Conservation (phyloP, 2,888 invertebrate species). For the Rhaphigaster nebulosa region DNA sequence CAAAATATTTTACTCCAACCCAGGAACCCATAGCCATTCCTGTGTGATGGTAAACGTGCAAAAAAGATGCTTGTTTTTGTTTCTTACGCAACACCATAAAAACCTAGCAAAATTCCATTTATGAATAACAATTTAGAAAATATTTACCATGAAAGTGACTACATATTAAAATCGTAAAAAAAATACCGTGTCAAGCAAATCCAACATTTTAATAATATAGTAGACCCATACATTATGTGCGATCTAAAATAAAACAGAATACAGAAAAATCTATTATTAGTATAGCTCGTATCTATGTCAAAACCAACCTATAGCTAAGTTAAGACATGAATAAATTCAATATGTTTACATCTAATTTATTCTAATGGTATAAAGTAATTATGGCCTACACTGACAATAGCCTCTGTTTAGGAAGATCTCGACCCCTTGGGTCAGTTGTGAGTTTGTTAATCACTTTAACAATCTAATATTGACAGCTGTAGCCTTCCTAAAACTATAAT, state of each 20-base stretch:
- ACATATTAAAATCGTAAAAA: background rate
- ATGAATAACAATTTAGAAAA: background rate
- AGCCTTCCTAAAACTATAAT: background rate
- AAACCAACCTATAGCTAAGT: background rate
- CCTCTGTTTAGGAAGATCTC: too few species aligned
- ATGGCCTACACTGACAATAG: background rate
- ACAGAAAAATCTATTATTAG: background rate
- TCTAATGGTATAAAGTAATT: background rate
- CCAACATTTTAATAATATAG: constrained; percentile 60
- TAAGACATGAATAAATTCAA: background rate
- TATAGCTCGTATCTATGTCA: background rate
- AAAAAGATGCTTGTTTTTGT: constrained; percentile 62
- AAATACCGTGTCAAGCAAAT: constrained; percentile 62
- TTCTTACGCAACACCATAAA: constrained; percentile 65
- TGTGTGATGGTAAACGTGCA: constrained; percentile 64
- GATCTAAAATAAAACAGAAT: constrained; percentile 33
- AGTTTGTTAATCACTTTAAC: background rate
- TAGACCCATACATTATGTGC: constrained; percentile 54
- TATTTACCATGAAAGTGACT: background rate
- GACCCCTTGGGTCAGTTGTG: background rate
- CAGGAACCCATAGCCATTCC: constrained; percentile 62
- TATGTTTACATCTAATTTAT: background rate
- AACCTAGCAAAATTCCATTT: constrained; percentile 47
- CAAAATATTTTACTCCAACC: constrained; percentile 60
- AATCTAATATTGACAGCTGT: background rate